These are phyloP conservation scores for Grammomys dolichurus DNA, from an alignment of 2,113 vertebrate species.

Conservation along the genomic window DNA sequence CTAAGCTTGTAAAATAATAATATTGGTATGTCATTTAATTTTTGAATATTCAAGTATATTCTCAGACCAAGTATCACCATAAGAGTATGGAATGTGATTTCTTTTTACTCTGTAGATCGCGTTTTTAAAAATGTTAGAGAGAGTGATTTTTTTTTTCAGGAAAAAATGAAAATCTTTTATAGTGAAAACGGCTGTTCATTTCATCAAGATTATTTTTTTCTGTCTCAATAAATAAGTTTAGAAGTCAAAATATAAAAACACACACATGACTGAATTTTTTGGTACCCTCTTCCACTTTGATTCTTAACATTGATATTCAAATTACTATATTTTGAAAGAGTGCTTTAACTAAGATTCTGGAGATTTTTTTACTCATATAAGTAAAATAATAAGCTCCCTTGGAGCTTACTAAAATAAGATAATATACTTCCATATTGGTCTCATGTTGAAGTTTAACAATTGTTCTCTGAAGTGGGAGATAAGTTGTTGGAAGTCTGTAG, in stretches of 20 bases:
- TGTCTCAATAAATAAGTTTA: not conserved
- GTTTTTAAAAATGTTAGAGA: slow-evolving; percentile 57
- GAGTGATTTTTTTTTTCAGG: slow-evolving; percentile 1
- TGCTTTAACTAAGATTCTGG: not conserved
- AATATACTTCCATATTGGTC: not conserved
- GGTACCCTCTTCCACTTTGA: not conserved
- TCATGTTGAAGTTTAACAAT: not conserved
- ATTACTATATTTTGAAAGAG: not conserved
- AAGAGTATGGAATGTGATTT: not conserved
- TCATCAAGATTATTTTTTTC: not conserved
- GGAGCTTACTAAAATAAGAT: not conserved
- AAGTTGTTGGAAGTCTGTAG: not conserved
- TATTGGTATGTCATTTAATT: not conserved
- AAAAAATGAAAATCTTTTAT: slow-evolving; percentile 45
- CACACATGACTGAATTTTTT: not conserved
- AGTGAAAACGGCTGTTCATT: not conserved
- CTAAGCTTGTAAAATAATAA: not conserved
- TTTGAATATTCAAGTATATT: not conserved
- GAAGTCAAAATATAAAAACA: slow-evolving; percentile 16
- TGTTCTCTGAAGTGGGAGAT: not conserved
- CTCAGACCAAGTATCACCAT: not conserved
- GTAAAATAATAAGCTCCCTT: not conserved
- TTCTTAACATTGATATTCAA: not conserved
- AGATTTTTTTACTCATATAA: not conserved
- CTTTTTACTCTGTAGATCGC: slow-evolving; percentile 56